A percentile compares a stretch with the other conserved stretches of the same genome.
phyloP scores from a whole-genome alignment of 2,113 vertebrate species.

The Phrynosoma blainvillii region DNA sequence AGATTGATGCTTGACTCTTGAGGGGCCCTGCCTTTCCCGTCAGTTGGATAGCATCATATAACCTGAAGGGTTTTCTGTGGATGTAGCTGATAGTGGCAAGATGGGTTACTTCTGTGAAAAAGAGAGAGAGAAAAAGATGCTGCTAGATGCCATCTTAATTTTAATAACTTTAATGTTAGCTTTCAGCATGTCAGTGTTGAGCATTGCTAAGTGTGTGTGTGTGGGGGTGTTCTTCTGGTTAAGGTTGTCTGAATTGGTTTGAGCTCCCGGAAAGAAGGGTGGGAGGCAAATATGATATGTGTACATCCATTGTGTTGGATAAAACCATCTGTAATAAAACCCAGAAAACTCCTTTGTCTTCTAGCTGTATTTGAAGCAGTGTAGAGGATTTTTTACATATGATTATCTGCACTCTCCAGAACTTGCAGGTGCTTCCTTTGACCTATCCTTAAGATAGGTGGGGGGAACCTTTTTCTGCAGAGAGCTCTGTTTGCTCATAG shows the following conservation, averaged over 20 bases:
- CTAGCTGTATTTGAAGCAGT: no score
- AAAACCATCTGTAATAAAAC: no score
- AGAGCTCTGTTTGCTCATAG: no score
- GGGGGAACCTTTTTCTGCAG: no score
- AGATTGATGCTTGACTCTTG: background rate
- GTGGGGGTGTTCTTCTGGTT: no score
- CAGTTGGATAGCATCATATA: background rate
- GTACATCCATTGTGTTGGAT: background rate
- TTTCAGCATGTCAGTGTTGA: background rate
- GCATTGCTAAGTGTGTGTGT: no score
- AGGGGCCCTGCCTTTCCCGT: background rate
- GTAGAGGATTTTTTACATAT: no score
- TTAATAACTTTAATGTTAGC: background rate
- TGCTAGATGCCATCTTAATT: background rate
- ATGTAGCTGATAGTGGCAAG: background rate
- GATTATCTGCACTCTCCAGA: no score
- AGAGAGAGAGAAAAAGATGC: background rate
- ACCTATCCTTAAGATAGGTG: no score
- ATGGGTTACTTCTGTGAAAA: background rate
- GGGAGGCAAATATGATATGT: background rate
- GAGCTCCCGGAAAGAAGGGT: background rate
- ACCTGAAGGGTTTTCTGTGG: background rate
- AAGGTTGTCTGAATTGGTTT: background rate
- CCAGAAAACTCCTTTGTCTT: no score
- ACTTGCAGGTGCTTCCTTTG: no score